Conservation (phyloP, 2,113 vertebrate species). For the Elanoides forficatus region DNA sequence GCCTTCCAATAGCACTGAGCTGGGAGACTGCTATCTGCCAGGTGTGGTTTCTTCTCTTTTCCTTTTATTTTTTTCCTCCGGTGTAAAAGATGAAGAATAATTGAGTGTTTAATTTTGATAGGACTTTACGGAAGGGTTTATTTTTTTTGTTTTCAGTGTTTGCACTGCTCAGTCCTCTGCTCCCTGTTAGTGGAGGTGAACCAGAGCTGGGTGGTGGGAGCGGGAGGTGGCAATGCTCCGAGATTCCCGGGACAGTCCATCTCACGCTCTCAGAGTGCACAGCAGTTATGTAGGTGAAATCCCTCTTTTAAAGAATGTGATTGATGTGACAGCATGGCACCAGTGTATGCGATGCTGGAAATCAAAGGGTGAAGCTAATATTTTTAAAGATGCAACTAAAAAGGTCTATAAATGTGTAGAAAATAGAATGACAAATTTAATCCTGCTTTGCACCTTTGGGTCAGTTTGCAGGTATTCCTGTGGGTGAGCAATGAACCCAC, state of each 20-base stretch:
- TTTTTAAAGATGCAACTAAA: background rate
- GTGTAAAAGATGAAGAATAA: background rate
- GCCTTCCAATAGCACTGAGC: background rate
- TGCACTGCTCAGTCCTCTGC: background rate
- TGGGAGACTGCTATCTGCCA: background rate
- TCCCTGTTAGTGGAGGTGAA: background rate
- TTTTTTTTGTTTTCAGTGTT: background rate
- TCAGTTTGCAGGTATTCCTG: background rate
- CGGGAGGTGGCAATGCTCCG: background rate
- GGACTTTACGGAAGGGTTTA: background rate
- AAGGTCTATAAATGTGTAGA: background rate
- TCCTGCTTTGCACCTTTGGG: background rate
- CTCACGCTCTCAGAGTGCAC: background rate
- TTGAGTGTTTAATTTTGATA: background rate
- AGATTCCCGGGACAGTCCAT: background rate
- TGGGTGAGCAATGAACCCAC: background rate
- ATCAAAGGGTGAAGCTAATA: background rate
- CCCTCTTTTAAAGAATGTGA: background rate
- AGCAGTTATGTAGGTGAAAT: background rate
- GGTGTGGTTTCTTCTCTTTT: background rate
- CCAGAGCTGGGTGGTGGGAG: background rate
- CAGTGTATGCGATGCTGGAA: background rate
- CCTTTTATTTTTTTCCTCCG: background rate
- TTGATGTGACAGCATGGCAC: accelerated
- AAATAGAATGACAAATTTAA: background rate